Percentiles rank a stretch among this genome's conserved stretches.
Evolutionary conservation across 2,888 invertebrate genomes (phyloP).

Genomic region (Hirtodrosophila alboralis): DNA sequence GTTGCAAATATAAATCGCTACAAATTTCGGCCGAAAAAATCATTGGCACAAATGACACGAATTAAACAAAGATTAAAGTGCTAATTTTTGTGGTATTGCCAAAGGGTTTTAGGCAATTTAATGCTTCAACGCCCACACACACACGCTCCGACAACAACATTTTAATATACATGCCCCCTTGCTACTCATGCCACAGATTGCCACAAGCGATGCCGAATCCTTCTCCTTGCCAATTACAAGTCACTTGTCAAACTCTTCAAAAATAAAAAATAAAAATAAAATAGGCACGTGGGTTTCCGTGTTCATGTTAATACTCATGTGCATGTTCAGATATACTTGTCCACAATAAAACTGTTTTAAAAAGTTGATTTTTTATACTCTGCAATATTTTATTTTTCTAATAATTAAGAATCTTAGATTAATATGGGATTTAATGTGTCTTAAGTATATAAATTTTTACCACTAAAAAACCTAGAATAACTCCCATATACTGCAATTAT

Average conservation of each 20-base stretch:
- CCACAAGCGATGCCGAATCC: constrained; percentile 33
- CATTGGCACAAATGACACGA: constrained; percentile 65
- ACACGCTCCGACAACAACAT: too few species aligned
- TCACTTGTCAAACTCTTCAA: constrained; percentile 35
- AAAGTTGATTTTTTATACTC: too few species aligned
- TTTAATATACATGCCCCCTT: too few species aligned
- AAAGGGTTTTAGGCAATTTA: constrained; percentile 59
- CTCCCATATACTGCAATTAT: too few species aligned
- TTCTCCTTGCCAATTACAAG: constrained; percentile 46
- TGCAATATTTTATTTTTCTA: too few species aligned
- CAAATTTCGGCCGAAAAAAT: constrained; percentile 46
- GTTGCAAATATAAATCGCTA: constrained; percentile 61
- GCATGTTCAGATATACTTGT: too few species aligned
- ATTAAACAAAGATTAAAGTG: constrained; percentile 71
- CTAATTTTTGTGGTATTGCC: constrained; percentile 50
- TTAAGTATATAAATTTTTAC: too few species aligned
- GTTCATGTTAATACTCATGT: neutral
- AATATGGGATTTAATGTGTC: too few species aligned
- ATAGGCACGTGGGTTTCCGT: constrained; percentile 7
- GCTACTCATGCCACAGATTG: constrained; percentile 10
- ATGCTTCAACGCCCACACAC: constrained; percentile 5
- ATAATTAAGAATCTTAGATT: too few species aligned
- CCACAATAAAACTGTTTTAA: too few species aligned
- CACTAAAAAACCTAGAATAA: too few species aligned
- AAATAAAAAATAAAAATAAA: neutral